phyloP scores from a whole-genome alignment of 2,888 invertebrate species.

The Noctua pronuba region DNA sequence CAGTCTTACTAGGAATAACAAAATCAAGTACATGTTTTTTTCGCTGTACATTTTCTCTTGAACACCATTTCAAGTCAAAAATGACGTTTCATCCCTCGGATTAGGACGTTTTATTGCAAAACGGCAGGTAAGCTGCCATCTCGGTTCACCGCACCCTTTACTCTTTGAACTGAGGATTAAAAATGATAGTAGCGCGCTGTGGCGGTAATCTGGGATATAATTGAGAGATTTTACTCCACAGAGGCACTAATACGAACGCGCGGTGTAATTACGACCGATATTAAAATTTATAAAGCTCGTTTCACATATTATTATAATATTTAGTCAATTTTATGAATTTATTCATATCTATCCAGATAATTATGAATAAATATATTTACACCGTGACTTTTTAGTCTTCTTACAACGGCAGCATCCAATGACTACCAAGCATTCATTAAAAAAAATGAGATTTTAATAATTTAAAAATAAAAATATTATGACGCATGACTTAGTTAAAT shows the following conservation, averaged over 20 bases:
- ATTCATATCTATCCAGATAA: too few species aligned
- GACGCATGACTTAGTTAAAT: too few species aligned
- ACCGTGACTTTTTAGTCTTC: too few species aligned
- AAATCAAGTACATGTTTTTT: not conserved
- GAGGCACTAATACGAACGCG: not conserved
- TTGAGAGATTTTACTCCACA: slow-evolving; percentile 29
- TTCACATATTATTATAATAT: too few species aligned
- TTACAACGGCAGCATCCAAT: too few species aligned
- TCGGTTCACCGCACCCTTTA: slow-evolving; percentile 6
- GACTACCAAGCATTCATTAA: too few species aligned
- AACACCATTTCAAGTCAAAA: not conserved
- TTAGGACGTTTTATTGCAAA: slow-evolving; percentile 36
- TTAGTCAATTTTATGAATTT: too few species aligned
- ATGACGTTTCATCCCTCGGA: slow-evolving; percentile 13
- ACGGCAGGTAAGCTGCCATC: slow-evolving; percentile 17
- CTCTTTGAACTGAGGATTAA: slow-evolving; percentile 39
- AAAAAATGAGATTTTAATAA: too few species aligned
- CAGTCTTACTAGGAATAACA: not conserved
- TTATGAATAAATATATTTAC: too few species aligned
- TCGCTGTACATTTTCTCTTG: not conserved
- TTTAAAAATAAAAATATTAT: too few species aligned
- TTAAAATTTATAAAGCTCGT: not conserved
- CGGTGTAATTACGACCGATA: not conserved
- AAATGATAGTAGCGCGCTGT: slow-evolving; percentile 17
- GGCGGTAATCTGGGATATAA: slow-evolving; percentile 24